These are phyloP conservation scores for Alces alces DNA, from an alignment of 2,113 vertebrate genomes.

Conservation along the genomic window DNA sequence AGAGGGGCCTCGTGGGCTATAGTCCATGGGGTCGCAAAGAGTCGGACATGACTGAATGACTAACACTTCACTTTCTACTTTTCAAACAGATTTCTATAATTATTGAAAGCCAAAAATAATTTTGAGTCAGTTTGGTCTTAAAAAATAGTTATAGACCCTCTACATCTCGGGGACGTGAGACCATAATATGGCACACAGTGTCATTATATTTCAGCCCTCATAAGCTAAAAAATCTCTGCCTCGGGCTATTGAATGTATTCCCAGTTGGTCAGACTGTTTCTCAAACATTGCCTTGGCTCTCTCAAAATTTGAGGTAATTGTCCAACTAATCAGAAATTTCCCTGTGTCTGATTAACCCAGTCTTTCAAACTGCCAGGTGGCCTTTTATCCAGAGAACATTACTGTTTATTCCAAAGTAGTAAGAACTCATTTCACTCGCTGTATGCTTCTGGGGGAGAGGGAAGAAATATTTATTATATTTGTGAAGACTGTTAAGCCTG, in stretches of 20 bases:
- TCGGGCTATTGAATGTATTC: neutral
- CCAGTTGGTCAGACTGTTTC: neutral
- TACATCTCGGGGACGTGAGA: neutral
- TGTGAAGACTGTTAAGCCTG: neutral
- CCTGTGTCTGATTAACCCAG: slow-evolving; percentile 49
- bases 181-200: neutral
- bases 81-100: neutral
- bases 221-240: slow-evolving; percentile 11
- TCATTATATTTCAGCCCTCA: neutral
- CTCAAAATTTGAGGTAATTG: slow-evolving; percentile 45
- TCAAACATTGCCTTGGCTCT: neutral
- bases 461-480: slow-evolving; percentile 16
- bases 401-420: slow-evolving; percentile 40
- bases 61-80: neutral
- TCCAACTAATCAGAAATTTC: slow-evolving; percentile 66
- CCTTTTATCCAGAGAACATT: slow-evolving; percentile 29
- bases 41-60: neutral
- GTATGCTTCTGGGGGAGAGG: neutral
- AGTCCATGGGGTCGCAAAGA: neutral
- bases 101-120: neutral
- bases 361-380: slow-evolving; percentile 54
- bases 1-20: neutral
- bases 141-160: neutral
- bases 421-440: slow-evolving; percentile 16
- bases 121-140: neutral